Percentiles rank a stretch among this genome's conserved stretches.
Conservation (phyloP, 2,888 invertebrate species). For the Trichopria drosophilae region DNA sequence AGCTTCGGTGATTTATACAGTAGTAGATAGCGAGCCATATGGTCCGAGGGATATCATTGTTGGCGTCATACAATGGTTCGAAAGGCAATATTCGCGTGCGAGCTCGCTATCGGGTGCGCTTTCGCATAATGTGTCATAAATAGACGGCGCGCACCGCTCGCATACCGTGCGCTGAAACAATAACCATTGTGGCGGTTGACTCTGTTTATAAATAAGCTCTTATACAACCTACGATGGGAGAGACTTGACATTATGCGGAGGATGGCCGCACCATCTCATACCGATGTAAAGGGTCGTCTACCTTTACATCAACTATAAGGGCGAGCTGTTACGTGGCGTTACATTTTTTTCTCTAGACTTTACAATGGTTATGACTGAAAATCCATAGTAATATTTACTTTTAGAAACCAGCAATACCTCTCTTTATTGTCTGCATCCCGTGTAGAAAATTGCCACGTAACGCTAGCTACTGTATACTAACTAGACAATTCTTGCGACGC, state of each 20-base stretch:
- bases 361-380: no score
- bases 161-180: constrained; percentile 54
- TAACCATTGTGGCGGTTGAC: constrained; percentile 56
- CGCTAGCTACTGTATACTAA: no score
- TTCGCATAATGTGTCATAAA: constrained; percentile 59
- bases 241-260: constrained; percentile 25
- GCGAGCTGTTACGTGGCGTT: no score
- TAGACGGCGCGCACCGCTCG: constrained; percentile 51
- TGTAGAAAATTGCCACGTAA: no score
- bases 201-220: constrained; percentile 54
- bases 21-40: constrained; percentile 40
- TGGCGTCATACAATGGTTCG: constrained; percentile 53
- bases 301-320: no score
- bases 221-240: constrained; percentile 35
- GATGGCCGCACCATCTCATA: no score
- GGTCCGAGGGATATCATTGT: constrained; percentile 52
- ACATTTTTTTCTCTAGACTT: no score
- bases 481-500: no score
- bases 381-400: no score
- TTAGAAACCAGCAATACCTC: no score
- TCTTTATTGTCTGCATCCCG: no score
- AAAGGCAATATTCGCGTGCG: constrained; percentile 44
- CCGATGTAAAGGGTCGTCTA: no score
- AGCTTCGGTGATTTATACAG: constrained; percentile 52
- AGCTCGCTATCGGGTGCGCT: constrained; percentile 54